Percentiles rank a stretch among this genome's conserved stretches.
Conservation (phyloP, 2,888 invertebrate genomes). For the Lutraria lutraria region DNA sequence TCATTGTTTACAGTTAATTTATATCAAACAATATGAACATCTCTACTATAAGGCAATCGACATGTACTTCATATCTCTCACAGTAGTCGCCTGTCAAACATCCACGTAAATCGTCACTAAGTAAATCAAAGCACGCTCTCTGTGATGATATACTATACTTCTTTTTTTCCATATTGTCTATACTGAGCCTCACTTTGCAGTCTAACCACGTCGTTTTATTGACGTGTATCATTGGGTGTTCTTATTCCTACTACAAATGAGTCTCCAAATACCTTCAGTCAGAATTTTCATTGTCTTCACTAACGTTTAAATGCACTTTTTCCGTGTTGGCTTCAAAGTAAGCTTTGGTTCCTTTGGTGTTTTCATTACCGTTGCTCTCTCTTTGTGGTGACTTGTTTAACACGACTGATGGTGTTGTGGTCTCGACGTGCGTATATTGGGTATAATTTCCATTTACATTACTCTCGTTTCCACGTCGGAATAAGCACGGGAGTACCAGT, state of each 20-base stretch:
- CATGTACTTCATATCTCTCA: background rate
- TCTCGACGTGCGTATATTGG: constrained; percentile 84
- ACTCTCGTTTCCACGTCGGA: constrained; percentile 75
- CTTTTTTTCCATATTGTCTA: background rate
- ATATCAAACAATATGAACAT: constrained; percentile 4
- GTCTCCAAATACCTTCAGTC: constrained; percentile 72
- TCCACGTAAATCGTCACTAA: background rate
- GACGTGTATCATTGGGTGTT: background rate
- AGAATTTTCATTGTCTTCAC: constrained; percentile 72
- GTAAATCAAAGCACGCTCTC: background rate
- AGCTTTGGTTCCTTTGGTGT: constrained; percentile 79
- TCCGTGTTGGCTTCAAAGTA: constrained; percentile 83
- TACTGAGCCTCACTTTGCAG: constrained; percentile 19
- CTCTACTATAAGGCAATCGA: constrained; percentile 14
- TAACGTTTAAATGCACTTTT: constrained; percentile 82
- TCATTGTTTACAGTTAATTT: background rate
- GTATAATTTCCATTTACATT: constrained; percentile 81
- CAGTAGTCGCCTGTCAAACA: background rate
- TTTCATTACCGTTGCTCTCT: constrained; percentile 77
- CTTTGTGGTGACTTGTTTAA: constrained; percentile 83
- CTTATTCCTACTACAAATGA: constrained; percentile 60
- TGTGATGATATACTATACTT: background rate
- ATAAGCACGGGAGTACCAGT: constrained; percentile 86
- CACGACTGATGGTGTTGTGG: constrained; percentile 82
- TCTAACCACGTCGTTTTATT: background rate